These are phyloP conservation scores for Pelodiscus sinensis DNA, from an alignment of 2,113 vertebrate species.

Conservation along the genomic window DNA sequence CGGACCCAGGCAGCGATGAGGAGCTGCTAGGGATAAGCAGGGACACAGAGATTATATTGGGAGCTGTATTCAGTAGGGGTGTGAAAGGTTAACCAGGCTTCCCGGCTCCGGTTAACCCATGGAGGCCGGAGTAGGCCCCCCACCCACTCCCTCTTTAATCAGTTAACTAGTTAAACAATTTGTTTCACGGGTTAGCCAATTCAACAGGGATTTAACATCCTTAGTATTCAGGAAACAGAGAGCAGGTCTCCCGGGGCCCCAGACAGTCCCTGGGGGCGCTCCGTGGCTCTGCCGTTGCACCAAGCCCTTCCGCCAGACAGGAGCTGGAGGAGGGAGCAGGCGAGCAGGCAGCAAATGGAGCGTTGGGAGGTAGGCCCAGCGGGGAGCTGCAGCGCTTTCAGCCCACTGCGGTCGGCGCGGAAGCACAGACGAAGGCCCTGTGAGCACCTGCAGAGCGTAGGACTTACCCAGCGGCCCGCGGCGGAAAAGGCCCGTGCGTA, in stretches of 20 bases:
- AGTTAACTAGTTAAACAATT: too few relatives aligned
- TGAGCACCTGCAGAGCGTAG: slow-evolving; percentile 45
- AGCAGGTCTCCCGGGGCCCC: background rate
- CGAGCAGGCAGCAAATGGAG: background rate
- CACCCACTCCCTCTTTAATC: too few relatives aligned
- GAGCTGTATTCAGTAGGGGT: background rate
- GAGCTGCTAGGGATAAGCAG: background rate
- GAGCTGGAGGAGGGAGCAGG: background rate
- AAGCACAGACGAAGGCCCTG: slow-evolving; percentile 10
- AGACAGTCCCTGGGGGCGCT: fast-evolving
- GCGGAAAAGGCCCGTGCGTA: slow-evolving; percentile 23
- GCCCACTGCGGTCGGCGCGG: background rate
- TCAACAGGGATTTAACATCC: too few relatives aligned
- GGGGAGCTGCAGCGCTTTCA: background rate
- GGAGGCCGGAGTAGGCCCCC: too few relatives aligned
- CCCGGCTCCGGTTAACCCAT: too few relatives aligned
- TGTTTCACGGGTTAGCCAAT: too few relatives aligned
- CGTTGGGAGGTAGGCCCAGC: background rate
- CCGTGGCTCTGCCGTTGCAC: fast-evolving
- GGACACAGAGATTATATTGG: background rate
- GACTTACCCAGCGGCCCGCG: slow-evolving; percentile 9
- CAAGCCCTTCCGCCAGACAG: background rate
- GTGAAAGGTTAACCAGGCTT: too few relatives aligned
- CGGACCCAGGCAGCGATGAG: fast-evolving
- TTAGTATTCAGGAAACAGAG: background rate